Evolutionary conservation across 2,888 invertebrate species (phyloP).

Genomic region (Lasioglossum figueresi): DNA sequence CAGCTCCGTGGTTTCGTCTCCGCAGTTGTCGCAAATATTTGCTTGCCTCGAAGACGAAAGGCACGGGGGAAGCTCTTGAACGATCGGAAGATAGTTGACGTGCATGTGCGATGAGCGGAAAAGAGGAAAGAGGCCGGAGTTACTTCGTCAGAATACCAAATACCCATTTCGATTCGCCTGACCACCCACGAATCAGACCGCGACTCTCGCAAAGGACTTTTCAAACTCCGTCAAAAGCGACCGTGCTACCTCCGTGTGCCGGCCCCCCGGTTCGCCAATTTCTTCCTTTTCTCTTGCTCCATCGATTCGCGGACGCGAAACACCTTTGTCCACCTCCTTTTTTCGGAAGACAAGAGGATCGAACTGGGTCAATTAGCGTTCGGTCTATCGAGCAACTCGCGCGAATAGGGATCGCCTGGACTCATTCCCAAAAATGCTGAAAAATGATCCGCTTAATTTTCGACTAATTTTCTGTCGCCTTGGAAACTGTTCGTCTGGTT

Average conservation of each 20-base stretch:
- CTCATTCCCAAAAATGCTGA: too few relatives aligned
- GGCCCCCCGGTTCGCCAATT: conserved; percentile 35
- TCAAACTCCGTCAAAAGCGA: conserved; percentile 61
- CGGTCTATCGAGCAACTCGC: too few relatives aligned
- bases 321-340: conserved; percentile 5
- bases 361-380: background rate
- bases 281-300: conserved; percentile 21
- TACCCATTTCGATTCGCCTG: conserved; percentile 76
- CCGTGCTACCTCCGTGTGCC: conserved; percentile 13
- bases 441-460: too few relatives aligned
- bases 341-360: too few relatives aligned
- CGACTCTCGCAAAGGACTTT: conserved; percentile 71
- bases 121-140: conserved; percentile 71
- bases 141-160: conserved; percentile 79
- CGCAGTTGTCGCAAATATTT: conserved; percentile 77
- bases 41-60: conserved; percentile 74
- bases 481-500: too few relatives aligned
- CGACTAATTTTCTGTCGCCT: background rate
- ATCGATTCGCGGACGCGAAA: conserved; percentile 29
- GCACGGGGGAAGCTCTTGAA: conserved; percentile 68
- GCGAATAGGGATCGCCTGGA: too few relatives aligned
- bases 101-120: conserved; percentile 75
- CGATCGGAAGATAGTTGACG: conserved; percentile 77
- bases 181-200: conserved; percentile 76
- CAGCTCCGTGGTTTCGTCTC: conserved; percentile 47